Conservation (phyloP, 2,888 invertebrate genomes). For the Drosophila dives region DNA sequence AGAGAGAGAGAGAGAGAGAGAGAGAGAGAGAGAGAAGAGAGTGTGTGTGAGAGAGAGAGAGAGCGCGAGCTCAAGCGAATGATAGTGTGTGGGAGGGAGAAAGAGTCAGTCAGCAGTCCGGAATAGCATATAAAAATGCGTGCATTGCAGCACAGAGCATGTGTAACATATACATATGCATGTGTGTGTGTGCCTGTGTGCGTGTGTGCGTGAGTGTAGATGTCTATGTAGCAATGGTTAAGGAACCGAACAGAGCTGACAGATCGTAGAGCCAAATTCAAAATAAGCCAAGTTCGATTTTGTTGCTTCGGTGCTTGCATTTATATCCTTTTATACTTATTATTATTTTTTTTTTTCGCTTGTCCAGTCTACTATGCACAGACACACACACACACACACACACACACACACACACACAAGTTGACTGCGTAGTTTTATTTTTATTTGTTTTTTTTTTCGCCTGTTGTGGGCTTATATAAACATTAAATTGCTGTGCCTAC, state of each 20-base stretch:
- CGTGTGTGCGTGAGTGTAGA: background rate
- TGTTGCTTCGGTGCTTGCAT: background rate
- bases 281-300: conserved; percentile 2
- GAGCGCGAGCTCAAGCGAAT: background rate
- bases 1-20: background rate
- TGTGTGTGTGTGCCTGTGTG: conserved; percentile 3
- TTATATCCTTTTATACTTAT: background rate
- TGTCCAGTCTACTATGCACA: background rate
- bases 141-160: conserved; percentile 2
- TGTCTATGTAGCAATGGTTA: background rate
- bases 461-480: conserved; percentile 55
- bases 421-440: background rate
- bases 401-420: background rate
- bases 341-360: conserved; percentile 2
- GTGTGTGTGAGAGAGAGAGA: background rate
- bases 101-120: background rate
- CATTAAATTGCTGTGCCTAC: conserved; percentile 75
- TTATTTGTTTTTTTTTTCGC: background rate
- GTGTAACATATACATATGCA: background rate
- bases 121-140: conserved; percentile 2
- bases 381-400: background rate
- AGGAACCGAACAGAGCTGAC: background rate
- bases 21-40: background rate
- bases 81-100: background rate
- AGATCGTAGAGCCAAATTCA: background rate